These are phyloP conservation scores for Rhabdomys dilectus DNA, from an alignment of 2,113 vertebrate genomes.

Conservation along the genomic window DNA sequence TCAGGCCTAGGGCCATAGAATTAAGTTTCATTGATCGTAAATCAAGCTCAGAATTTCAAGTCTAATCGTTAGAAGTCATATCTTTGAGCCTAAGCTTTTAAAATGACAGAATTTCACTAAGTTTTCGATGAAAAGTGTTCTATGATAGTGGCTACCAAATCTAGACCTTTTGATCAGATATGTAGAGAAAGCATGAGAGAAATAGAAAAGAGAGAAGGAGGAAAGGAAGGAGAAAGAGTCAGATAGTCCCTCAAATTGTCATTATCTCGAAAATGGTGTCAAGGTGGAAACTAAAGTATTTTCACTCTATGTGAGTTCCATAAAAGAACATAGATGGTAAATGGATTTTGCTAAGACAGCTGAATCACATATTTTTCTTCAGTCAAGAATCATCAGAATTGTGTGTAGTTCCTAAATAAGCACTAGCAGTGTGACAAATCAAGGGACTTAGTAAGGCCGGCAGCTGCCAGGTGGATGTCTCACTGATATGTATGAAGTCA, in stretches of 20 bases:
- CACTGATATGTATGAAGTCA: slow-evolving; percentile 51
- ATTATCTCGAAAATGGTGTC: slow-evolving; percentile 30
- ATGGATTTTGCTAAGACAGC: background rate
- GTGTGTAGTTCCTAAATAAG: slow-evolving; percentile 27
- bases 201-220: background rate
- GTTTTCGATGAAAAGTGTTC: slow-evolving; percentile 46
- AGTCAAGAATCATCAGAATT: slow-evolving; percentile 11
- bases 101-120: slow-evolving; percentile 49
- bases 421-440: background rate
- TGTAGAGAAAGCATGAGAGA: background rate
- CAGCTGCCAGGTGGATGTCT: slow-evolving; percentile 8
- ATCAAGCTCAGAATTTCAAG: slow-evolving; percentile 66
- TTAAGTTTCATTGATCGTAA: slow-evolving; percentile 47
- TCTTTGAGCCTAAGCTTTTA: background rate
- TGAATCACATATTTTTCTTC: slow-evolving; percentile 64
- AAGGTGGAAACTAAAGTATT: background rate
- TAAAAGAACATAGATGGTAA: slow-evolving; percentile 27
- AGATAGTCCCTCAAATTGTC: background rate
- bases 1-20: slow-evolving; percentile 47
- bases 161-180: slow-evolving; percentile 30
- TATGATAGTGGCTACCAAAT: slow-evolving; percentile 6
- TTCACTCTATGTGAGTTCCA: background rate
- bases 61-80: slow-evolving; percentile 57
- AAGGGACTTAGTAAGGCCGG: background rate
- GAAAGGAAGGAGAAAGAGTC: background rate